phyloP scores from a whole-genome alignment of 1,140 invertebrate species.

The Caenorhabditis latens region DNA sequence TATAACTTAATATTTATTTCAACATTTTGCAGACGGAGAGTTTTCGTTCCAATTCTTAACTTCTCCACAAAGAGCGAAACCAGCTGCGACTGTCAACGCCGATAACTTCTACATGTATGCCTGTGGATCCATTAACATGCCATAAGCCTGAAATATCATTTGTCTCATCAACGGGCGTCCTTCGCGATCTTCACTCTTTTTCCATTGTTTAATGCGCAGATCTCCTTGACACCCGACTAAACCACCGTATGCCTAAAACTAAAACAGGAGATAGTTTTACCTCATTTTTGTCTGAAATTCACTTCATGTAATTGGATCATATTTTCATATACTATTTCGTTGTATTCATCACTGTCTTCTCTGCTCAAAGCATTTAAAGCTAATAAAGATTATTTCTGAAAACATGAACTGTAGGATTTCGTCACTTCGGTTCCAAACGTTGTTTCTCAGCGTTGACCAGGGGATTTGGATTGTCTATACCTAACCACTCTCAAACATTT shows the following conservation, averaged over 20 bases:
- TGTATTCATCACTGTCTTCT: background rate
- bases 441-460: too few species aligned
- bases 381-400: background rate
- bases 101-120: conserved; percentile 52
- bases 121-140: conserved; percentile 48
- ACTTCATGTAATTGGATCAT: conserved; percentile 27
- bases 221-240: conserved; percentile 17
- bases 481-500: too few species aligned
- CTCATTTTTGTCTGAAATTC: background rate
- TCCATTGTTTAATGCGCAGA: conserved; percentile 19
- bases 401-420: background rate
- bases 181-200: conserved; percentile 13
- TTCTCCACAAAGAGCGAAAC: conserved; percentile 41
- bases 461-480: too few species aligned
- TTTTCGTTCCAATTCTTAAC: conserved; percentile 35
- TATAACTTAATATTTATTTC: background rate
- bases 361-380: conserved; percentile 22
- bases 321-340: background rate
- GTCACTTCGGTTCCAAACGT: too few species aligned
- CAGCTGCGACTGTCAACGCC: conserved; percentile 33
- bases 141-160: background rate
- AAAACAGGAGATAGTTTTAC: conserved; percentile 26
- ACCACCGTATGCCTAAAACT: background rate
- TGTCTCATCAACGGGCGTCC: conserved; percentile 29
- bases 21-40: background rate